Evolutionary conservation across 2,888 invertebrate species (phyloP), one percentile per base, ranked within the genome.

Genomic region (Baronia brevicornis): DNA sequence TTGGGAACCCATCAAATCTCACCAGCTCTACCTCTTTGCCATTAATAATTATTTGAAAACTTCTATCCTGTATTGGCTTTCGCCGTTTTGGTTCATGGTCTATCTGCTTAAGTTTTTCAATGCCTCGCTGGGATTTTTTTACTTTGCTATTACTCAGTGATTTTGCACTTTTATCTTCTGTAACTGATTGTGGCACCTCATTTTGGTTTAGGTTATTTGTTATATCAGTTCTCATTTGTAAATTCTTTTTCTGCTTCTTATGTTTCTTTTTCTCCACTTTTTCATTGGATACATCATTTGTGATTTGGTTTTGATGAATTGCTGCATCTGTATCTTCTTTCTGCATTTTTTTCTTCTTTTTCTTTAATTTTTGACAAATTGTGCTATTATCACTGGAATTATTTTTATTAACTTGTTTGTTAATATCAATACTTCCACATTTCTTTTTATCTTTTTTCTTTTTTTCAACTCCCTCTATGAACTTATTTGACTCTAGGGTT

Each of bases 1-100:
- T 84, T 9, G 91, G 90, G 56, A 91, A 92, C 1, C 92, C 91
- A 57, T 92, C 90, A 63, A 85, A 89, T 43, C 87, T 85, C 0
- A 86, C 77, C 13, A 91, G 60, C 51, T 89, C 86, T 10, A 90
- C 67, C 48, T 88, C 86, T 55, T 87, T 80, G 3, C 90, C 90
- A 68, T 90, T 89, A 8, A 91, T 86, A 15, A 85, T 80, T 18
- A 90, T 71, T 56, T 85, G 86, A 34, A 85, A 78, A 31, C 65
- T 59, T 5, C 61, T 60, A 27, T 86, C 84, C 51, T 59, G 67
- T 11, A 77, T 53, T 44, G 67, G 82, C 57, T 86, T 88, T 58
- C 68, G 77, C 17, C 73, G 66, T 30, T 58, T 62, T 45, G 71
- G 71, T 56, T 65, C 68, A 36, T 71, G 62, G 32, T 68, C 54